These are phyloP conservation scores for Echeneis naucrates DNA, from an alignment of 2,797 vertebrate genomes.

Conservation along the genomic window DNA sequence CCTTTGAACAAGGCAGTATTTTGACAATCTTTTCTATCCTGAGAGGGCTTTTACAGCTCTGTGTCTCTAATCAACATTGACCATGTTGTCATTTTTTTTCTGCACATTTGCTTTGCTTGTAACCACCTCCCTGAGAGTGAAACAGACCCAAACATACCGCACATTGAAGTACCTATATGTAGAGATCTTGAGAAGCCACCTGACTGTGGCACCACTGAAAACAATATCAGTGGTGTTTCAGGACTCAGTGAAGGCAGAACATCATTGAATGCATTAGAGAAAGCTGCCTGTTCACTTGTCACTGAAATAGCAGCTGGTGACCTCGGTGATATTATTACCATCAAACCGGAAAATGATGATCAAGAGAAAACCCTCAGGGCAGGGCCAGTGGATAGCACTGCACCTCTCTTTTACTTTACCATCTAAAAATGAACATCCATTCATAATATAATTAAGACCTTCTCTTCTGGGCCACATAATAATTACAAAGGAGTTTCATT, in stretches of 20 bases:
- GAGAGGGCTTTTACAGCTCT: background rate
- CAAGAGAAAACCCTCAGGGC: conserved; percentile 31
- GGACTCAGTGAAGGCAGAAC: background rate
- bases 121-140: conserved; percentile 1
- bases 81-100: conserved; percentile 53
- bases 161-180: background rate
- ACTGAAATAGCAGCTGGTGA: conserved; percentile 31
- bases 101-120: conserved; percentile 32
- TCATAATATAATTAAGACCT: conserved; percentile 33
- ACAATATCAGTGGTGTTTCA: background rate
- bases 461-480: conserved; percentile 11
- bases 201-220: background rate
- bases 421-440: conserved; percentile 36
- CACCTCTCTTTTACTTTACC: conserved; percentile 40
- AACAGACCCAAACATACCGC: background rate
- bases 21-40: no score
- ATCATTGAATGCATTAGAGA: conserved; percentile 9
- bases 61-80: background rate
- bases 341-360: conserved; percentile 38
- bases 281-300: conserved; percentile 11
- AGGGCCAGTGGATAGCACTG: conserved; percentile 13
- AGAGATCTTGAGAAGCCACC: background rate
- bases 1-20: background rate
- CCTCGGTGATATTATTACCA: conserved; percentile 44
- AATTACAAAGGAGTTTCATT: conserved; percentile 24